phyloP scores from a whole-genome alignment of 2,888 invertebrate species.

The Theodoxus fluviatilis region DNA sequence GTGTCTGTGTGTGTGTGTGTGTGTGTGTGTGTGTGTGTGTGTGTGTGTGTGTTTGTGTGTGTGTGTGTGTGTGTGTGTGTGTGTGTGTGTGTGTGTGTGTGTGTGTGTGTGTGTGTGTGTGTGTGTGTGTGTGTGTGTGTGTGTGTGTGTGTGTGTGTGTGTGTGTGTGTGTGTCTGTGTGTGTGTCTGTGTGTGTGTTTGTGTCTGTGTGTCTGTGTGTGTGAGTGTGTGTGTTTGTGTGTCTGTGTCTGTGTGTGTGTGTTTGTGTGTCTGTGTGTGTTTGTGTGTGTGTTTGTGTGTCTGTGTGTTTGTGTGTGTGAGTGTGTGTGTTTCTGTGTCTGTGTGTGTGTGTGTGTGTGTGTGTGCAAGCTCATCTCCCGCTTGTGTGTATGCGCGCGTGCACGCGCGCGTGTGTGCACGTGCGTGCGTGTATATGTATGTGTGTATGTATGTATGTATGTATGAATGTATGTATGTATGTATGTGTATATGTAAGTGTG shows the following conservation, averaged over 20 bases:
- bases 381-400: too few species aligned
- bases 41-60: conserved; percentile 10
- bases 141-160: neutral
- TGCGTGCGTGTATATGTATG: conserved; percentile 1
- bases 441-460: too few species aligned
- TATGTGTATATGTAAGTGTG: neutral
- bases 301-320: conserved; percentile 16
- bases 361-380: too few species aligned
- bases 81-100: conserved; percentile 12
- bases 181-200: conserved; percentile 15
- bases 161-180: neutral
- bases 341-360: conserved; percentile 34
- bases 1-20: conserved; percentile 15
- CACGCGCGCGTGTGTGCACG: neutral
- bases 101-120: conserved; percentile 10
- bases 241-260: neutral
- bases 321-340: neutral
- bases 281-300: conserved; percentile 19
- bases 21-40: conserved; percentile 13
- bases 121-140: conserved; percentile 1
- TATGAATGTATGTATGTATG: too few species aligned
- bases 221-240: conserved; percentile 8
- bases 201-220: conserved; percentile 12
- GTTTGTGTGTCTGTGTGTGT: conserved; percentile 19
- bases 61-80: neutral